Base-by-base conservation (phyloP, 2,113 vertebrate genomes). In the Lipotes vexillifer region DNA sequence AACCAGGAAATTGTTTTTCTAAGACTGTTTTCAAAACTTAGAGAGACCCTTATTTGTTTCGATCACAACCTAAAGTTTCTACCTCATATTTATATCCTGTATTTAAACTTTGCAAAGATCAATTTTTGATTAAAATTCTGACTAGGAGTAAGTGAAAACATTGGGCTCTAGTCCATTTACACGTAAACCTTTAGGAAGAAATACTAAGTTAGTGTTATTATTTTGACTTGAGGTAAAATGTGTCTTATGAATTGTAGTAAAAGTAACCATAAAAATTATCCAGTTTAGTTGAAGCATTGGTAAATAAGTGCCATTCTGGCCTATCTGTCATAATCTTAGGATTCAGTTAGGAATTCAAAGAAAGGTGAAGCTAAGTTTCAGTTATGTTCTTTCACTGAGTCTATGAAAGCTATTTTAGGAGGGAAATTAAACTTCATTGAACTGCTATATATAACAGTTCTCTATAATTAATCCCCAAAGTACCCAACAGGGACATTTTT, bases 131-230 rank as follows among this genome's bases (percentile, higher is more conserved):
- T 92, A 52, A 65, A 94, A 93, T 89, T 88, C 36, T 82, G 1
- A 91, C 18, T 68, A 91, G 21, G 13, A 69, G 6, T 85, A 81
- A 81, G 29, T 33, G 78, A 72, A 90, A 82, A 68, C 59, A 17
- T 71, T 88, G n/a, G 18, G 44, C 23, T 65, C 5, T 44, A 65
- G 52, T 65, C 17, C 33, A 36, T 86, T 85, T 85, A 44, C 65
- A 33, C 72, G n/a, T 78, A 80, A 72, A 57, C 25, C 29, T 93
- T 88, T 87, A 61, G 78, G 41, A 88, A 94, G 46, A 97, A 91
- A 82, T 65, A 72, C 33, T 65, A 46, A 69, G 17, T 36, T 29
- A n/a, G 11, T 68, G 23, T 52, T 75, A 46, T 59, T 90, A 44
- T 94, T 91, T 65, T 82, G 49, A 41, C 3, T 55, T 90, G 36